phyloP scores from a whole-genome alignment of 2,888 invertebrate genomes.

The Harpalus rubripes region DNA sequence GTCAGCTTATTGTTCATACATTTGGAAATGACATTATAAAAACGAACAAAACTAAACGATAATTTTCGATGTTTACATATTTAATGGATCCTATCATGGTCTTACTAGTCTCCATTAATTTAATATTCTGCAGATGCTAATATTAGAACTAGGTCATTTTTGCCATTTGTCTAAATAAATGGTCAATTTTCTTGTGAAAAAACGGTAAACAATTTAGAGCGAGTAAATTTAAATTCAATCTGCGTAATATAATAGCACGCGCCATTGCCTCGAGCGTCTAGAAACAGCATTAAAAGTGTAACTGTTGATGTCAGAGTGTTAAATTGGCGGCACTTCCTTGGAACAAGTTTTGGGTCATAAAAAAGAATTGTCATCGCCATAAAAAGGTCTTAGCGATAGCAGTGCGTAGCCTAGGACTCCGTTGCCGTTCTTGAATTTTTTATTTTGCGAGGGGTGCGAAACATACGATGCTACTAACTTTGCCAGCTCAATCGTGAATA shows the following conservation, averaged over 20 bases:
- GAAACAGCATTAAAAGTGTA: slow-evolving; percentile 64
- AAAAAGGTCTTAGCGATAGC: slow-evolving; percentile 62
- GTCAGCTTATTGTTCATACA: no score
- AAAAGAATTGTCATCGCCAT: slow-evolving; percentile 66
- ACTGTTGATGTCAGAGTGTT: slow-evolving; percentile 66
- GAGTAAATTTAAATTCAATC: slow-evolving; percentile 62
- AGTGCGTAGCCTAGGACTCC: slow-evolving; percentile 44
- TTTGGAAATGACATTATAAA: no score
- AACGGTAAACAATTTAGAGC: slow-evolving; percentile 40
- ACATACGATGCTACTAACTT: slow-evolving; percentile 33
- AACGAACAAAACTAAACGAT: no score
- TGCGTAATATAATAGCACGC: slow-evolving; percentile 62
- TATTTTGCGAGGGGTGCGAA: neutral
- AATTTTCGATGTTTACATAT: no score
- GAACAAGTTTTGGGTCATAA: slow-evolving; percentile 64
- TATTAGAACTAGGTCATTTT: no score
- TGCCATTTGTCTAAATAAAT: neutral
- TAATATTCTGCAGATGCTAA: no score
- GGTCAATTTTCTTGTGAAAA: neutral
- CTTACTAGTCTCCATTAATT: no score
- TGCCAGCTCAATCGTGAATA: slow-evolving; percentile 9
- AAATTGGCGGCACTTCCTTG: slow-evolving; percentile 63
- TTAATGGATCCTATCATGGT: no score
- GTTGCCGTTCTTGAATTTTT: slow-evolving; percentile 36
- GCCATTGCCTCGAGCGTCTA: slow-evolving; percentile 48